Evolutionary conservation across 2,113 vertebrate species (phyloP).

Genomic region (Rhineura floridana): DNA sequence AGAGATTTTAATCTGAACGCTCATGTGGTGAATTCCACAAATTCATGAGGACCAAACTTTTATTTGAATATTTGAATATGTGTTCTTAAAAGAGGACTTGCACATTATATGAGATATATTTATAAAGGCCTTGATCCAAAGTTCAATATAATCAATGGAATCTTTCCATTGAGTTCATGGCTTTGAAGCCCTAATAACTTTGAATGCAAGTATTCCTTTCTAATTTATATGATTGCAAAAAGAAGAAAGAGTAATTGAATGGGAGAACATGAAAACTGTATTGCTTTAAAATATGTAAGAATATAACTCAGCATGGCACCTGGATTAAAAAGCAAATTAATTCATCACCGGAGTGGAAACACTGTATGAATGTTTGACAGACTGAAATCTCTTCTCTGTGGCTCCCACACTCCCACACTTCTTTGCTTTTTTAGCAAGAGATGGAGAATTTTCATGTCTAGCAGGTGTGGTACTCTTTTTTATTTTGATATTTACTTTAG

Average conservation of each 20-base stretch:
- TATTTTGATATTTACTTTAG: conserved; percentile 34
- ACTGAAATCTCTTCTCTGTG: neutral
- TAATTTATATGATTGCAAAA: neutral
- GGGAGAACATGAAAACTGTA: neutral
- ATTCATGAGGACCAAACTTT: neutral
- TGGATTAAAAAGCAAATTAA: conserved; percentile 12
- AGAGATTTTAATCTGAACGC: conserved; percentile 1
- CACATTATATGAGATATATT: conserved; percentile 3
- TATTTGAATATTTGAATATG: conserved; percentile 12
- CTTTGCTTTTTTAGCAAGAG: conserved; percentile 4
- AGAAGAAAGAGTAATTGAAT: neutral
- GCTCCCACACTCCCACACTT: neutral
- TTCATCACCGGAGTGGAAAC: conserved; percentile 8
- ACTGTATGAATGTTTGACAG: neutral
- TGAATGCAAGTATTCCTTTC: conserved; percentile 2
- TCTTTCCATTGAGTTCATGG: neutral
- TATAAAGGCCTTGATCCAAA: conserved; percentile 16
- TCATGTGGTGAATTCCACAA: neutral
- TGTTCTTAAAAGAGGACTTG: conserved; percentile 13
- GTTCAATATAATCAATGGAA: neutral
- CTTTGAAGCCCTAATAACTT: neutral
- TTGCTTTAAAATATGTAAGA: conserved; percentile 12
- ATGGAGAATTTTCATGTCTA: neutral
- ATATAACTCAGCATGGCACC: conserved; percentile 3
- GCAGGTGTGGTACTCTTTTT: conserved; percentile 2